phyloP scores from a whole-genome alignment of 1,140 invertebrate genomes.

The Halotydeus destructor region DNA sequence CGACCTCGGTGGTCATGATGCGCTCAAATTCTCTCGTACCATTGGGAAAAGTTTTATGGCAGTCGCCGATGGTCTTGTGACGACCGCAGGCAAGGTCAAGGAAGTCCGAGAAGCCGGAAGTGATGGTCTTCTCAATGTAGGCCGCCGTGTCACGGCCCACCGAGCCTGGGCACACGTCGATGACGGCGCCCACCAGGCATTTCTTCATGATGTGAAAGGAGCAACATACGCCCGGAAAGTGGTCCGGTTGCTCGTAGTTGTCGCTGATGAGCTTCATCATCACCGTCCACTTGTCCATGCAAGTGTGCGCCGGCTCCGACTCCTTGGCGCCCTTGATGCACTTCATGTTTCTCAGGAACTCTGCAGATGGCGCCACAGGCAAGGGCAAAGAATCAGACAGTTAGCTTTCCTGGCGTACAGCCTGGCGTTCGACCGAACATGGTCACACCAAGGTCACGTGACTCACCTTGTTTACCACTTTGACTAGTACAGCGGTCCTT shows the following conservation, averaged over 20 bases:
- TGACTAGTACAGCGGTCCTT: not conserved
- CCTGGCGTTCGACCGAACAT: not conserved
- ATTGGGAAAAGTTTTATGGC: not conserved
- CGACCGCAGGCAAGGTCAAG: slow-evolving; percentile 1
- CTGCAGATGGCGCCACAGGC: not conserved
- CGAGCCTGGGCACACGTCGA: not conserved
- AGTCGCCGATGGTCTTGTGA: not conserved
- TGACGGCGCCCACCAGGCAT: not conserved
- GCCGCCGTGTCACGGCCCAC: not conserved
- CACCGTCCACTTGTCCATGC: not conserved
- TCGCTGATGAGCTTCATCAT: not conserved
- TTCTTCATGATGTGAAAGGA: slow-evolving; percentile 2
- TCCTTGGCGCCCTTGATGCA: slow-evolving; percentile 2
- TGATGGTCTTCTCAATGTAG: slow-evolving; percentile 2
- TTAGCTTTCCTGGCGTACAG: not conserved
- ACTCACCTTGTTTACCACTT: slow-evolving; percentile 2
- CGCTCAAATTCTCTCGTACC: not conserved
- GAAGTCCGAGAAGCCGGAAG: slow-evolving; percentile 1
- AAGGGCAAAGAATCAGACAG: not conserved
- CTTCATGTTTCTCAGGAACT: slow-evolving; percentile 3
- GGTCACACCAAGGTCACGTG: not conserved
- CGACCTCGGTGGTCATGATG: not conserved
- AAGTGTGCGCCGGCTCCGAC: slow-evolving; percentile 3
- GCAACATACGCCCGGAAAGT: not conserved
- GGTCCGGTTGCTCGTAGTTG: not conserved